Percentiles rank a stretch among this genome's conserved stretches.
phyloP scores from a whole-genome alignment of 2,797 vertebrate genomes.

The Muraenolepis orangiensis region DNA sequence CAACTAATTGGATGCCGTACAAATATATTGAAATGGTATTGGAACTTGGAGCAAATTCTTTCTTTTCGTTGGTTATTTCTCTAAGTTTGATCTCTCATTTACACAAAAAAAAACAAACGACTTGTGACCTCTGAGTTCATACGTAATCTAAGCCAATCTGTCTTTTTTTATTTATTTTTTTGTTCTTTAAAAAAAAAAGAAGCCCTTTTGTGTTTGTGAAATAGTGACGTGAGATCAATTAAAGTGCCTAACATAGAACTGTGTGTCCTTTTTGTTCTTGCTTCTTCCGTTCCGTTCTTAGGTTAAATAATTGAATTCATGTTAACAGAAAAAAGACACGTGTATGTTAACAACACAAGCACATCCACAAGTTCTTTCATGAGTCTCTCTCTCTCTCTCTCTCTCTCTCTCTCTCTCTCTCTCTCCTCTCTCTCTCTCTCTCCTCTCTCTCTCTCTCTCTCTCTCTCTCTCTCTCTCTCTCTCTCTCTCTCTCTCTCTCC shows the following conservation, averaged over 20 bases:
- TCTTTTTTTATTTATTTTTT: constrained; percentile 49
- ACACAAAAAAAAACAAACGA: neutral
- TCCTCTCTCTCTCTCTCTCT: constrained; percentile 25
- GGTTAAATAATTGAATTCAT: neutral
- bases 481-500: constrained; percentile 25
- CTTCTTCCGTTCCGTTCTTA: neutral
- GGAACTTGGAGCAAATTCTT: neutral
- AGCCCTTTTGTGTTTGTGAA: constrained; percentile 62
- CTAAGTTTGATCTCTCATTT: neutral
- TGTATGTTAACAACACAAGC: neutral
- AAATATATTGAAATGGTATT: neutral
- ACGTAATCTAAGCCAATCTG: constrained; percentile 41
- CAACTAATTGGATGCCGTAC: neutral
- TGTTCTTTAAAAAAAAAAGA: too few species aligned
- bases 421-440: constrained; percentile 28
- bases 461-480: constrained; percentile 27
- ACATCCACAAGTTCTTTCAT: neutral
- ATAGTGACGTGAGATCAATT: constrained; percentile 71
- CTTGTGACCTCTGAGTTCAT: constrained; percentile 35
- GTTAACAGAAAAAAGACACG: neutral
- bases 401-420: constrained; percentile 26
- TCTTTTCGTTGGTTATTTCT: neutral
- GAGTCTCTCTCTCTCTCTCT: constrained; percentile 27
- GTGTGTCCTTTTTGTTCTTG: constrained; percentile 23
- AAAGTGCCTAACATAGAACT: constrained; percentile 78